Evolutionary conservation across 2,888 invertebrate species (phyloP), one percentile per base, ranked within the genome.

Genomic region (Glyphotaelius pellucidus): DNA sequence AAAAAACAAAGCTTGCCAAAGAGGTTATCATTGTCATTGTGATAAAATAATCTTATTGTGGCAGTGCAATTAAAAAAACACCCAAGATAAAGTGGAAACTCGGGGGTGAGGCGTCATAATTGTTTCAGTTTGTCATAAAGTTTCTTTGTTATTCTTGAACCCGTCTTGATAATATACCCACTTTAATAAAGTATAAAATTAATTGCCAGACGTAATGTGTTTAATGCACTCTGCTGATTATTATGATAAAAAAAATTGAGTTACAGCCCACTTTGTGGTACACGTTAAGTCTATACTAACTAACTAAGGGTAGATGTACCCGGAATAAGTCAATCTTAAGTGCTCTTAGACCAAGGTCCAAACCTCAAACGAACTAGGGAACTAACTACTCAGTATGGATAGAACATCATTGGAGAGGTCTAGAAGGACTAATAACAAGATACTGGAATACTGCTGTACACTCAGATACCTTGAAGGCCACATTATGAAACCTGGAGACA

Each of bases 1-100:
- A 7, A 7, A 7, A n/a, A 67, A 85, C 42, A 85, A 85, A 42
- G 25, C 42, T 85, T 9, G 25, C 42, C 3, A n/a, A 85, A n/a
- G 85, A n/a, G 25, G 85, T 19, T 38, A 38, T 38, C 42, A 84
- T 32, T 85, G 25, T 42, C n/a, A 42, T 2, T 14, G 25, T 25
- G 42, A 85, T 38, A 38, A 85, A 42, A 85, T 85, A 42, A 85
- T 85, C 42, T 85, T 85, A 42, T 85, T 85, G 30, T 38, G n/a
- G 25, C 35, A n/a, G n/a, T 42, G 25, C 38, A 85, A 85, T 85
- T 85, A 85, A 85, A 85, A 84, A 85, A 85, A 85, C n/a, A 42
- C 85, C 84, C n/a, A 11, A 85, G 42, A 12, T 38, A 42, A 85
- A 85, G 2, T 85, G 0, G 3, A 85, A 32, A 7, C 5, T 67